Evolutionary conservation across 2,888 invertebrate genomes (phyloP), one percentile per base, ranked within the genome.

Genomic region (Cerastoderma edule): DNA sequence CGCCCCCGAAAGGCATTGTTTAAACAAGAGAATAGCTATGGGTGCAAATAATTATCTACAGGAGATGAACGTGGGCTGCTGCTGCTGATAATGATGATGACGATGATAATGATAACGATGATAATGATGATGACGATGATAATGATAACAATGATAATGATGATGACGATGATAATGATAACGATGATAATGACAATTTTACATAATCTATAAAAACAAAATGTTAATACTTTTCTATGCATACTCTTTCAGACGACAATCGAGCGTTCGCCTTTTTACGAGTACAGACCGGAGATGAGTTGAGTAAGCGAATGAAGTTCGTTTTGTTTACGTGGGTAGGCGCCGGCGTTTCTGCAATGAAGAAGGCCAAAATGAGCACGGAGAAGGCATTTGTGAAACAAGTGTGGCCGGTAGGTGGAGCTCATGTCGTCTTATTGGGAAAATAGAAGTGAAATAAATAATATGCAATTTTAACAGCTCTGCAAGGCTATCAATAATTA

Each of bases 241-340:
- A n/a, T n/a, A n/a, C n/a, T 53, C 50, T 86, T 82, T 24, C 85
- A 92, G 96, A 96, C 83, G 95, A 95, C 85, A 96, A 96, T 80
- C 94, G 96, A 65, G 95, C 95, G 0, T 96, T 96, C 88, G 96
- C 95, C 75, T 96, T 95, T 93, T 95, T 96, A 27, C 89, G 93
- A 48, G 85, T 93, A 94, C 81, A 79, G 30, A 90, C 96, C 93
- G 96, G 96, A 65, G 96, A 96, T 89, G 96, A 96, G 93, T 95
- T 96, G 95, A 96, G 96, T 78, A 96, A 96, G 93, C 94, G 96
- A 89, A 95, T 95, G 93, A 96, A 96, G 93, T 96, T 96, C 93
- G 94, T 95, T 84, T 95, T 96, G 86, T 94, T 96, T 76, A 96
- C 96, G 85, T 96, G 96, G 96, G 95, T 96, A 78, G 96, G 96